These are phyloP conservation scores for Crenuchus spilurus DNA, from an alignment of 2,797 vertebrate genomes.

Conservation along the genomic window DNA sequence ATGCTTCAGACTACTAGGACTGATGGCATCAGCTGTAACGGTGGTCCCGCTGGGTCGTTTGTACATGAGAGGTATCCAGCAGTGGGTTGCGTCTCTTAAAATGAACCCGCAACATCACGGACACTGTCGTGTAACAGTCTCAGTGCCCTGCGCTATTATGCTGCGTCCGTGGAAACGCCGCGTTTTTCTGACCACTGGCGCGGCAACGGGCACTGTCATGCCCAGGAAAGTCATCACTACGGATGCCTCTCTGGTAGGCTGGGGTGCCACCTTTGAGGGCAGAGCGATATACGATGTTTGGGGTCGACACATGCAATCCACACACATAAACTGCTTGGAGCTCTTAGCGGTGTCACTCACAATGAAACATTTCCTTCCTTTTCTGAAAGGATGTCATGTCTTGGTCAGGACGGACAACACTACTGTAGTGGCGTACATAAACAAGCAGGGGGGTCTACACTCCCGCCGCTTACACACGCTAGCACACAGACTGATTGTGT, in stretches of 20 bases:
- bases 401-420: conserved; percentile 27
- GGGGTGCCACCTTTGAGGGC: conserved; percentile 2
- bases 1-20: background rate
- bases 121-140: too few relatives aligned
- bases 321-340: conserved; percentile 25
- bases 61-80: background rate
- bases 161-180: background rate
- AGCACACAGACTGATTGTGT: conserved; percentile 24
- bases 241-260: conserved; percentile 2
- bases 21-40: background rate
- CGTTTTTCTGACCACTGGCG: background rate
- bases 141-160: background rate
- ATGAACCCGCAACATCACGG: background rate
- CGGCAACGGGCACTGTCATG: background rate
- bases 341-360: background rate
- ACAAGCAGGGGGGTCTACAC: conserved; percentile 6
- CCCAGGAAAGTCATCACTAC: background rate
- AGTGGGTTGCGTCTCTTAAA: background rate
- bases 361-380: conserved; percentile 23
- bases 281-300: background rate
- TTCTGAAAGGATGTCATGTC: conserved; percentile 26
- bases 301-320: background rate
- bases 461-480: conserved; percentile 15
- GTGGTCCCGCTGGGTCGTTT: background rate
- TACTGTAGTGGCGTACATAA: conserved; percentile 21